phyloP scores from a whole-genome alignment of 2,113 vertebrate species.

The Melospiza melodia region DNA sequence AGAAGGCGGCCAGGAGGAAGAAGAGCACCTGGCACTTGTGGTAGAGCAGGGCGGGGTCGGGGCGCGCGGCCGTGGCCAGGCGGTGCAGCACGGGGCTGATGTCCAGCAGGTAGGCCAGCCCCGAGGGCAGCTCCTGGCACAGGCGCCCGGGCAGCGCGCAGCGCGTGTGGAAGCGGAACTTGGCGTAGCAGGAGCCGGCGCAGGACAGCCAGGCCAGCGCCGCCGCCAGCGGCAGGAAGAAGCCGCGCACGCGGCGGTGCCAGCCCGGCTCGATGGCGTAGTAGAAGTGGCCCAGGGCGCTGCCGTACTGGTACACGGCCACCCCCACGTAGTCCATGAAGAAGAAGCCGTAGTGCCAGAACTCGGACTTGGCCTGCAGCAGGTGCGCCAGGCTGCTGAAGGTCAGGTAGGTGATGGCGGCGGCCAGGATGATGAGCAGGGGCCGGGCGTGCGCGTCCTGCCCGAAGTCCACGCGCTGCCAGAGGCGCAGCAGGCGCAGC shows the following conservation, averaged over 20 bases:
- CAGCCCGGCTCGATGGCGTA: slow-evolving; percentile 87
- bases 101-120: slow-evolving; percentile 89
- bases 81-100: slow-evolving; percentile 93
- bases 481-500: slow-evolving; percentile 83
- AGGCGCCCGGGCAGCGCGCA: slow-evolving; percentile 77
- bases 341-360: slow-evolving; percentile 94
- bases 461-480: slow-evolving; percentile 83
- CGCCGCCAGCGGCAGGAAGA: slow-evolving; percentile 84
- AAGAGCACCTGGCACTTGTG: slow-evolving; percentile 90
- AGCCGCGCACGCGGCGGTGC: slow-evolving; percentile 76
- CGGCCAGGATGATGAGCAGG: slow-evolving; percentile 85
- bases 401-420: slow-evolving; percentile 88
- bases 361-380: slow-evolving; percentile 92
- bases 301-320: slow-evolving; percentile 91
- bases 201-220: slow-evolving; percentile 93
- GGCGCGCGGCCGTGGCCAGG: slow-evolving; percentile 64
- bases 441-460: slow-evolving; percentile 88
- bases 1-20: slow-evolving; percentile 89
- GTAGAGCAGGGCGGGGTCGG: slow-evolving; percentile 82
- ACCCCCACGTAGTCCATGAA: slow-evolving; percentile 96
- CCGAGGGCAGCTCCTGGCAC: slow-evolving; percentile 91
- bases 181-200: slow-evolving; percentile 90
- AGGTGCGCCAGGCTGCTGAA: slow-evolving; percentile 92
- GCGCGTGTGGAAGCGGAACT: slow-evolving; percentile 78
- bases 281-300: slow-evolving; percentile 90